phyloP scores from a whole-genome alignment of 1,140 invertebrate species.

The Drosophila subobscura region DNA sequence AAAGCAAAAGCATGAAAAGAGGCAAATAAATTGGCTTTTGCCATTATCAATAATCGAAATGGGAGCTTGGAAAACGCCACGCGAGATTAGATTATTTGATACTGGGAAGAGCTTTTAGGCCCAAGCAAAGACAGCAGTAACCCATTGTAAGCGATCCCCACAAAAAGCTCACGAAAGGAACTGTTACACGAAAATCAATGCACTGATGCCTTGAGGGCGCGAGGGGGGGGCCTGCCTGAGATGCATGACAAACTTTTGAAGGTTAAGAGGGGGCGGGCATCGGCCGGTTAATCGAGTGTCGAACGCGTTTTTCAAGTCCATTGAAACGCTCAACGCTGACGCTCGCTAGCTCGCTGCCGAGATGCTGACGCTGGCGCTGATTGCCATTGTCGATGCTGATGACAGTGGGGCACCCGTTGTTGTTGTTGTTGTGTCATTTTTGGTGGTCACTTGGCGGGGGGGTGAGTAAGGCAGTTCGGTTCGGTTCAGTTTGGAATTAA shows the following conservation, averaged over 20 bases:
- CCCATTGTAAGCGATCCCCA: conserved; percentile 3
- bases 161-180: conserved; percentile 19
- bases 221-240: neutral
- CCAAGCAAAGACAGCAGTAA: conserved; percentile 2
- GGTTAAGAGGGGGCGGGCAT: conserved; percentile 57
- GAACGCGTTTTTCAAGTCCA: conserved; percentile 81
- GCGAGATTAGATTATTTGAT: conserved; percentile 35
- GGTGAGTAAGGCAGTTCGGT: conserved; percentile 17
- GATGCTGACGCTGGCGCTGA: conserved; percentile 13
- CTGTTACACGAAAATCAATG: conserved; percentile 13
- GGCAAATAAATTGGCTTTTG: too few relatives aligned
- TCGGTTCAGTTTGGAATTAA: conserved; percentile 14
- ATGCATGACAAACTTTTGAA: conserved; percentile 61
- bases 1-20: too few relatives aligned
- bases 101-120: conserved; percentile 7
- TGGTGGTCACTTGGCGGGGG: neutral
- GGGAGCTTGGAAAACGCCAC: conserved; percentile 21
- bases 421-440: neutral
- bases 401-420: conserved; percentile 8
- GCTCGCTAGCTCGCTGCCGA: neutral
- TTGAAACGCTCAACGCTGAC: conserved; percentile 40
- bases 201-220: conserved; percentile 21
- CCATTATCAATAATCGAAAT: conserved; percentile 15
- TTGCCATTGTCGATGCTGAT: conserved; percentile 3
- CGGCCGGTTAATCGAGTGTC: conserved; percentile 48